Evolutionary conservation across 2,888 invertebrate species (phyloP).

Genomic region (Agonopterix heracliana): DNA sequence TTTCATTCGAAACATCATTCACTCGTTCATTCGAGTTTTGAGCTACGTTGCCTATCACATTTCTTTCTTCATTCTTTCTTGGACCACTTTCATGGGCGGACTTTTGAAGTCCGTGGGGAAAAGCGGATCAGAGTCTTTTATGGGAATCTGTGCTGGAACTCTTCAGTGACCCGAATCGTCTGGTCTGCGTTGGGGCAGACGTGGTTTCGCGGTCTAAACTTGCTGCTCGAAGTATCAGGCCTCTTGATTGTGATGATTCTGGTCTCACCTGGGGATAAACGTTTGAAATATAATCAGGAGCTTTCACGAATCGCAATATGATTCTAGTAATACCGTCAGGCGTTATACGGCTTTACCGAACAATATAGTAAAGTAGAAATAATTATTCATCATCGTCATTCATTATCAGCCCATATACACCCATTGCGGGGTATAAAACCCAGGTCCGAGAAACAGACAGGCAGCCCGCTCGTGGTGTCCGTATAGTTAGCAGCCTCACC

Average conservation of each 20-base stretch:
- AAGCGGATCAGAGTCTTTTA: constrained; percentile 69
- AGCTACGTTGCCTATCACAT: constrained; percentile 5
- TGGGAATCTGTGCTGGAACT: constrained; percentile 61
- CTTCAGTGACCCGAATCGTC: constrained; percentile 57
- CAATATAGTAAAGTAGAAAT: too few species aligned
- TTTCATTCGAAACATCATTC: constrained; percentile 24
- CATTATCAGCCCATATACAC: too few species aligned
- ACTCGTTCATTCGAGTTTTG: constrained; percentile 34
- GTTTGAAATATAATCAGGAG: too few species aligned
- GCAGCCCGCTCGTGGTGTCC: too few species aligned
- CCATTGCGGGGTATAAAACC: too few species aligned
- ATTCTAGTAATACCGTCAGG: too few species aligned
- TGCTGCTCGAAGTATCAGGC: constrained; percentile 64
- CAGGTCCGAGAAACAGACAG: too few species aligned
- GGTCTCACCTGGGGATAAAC: constrained; percentile 33
- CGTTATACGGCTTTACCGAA: too few species aligned
- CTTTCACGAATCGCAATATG: too few species aligned
- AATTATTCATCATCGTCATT: too few species aligned
- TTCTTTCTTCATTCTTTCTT: not conserved
- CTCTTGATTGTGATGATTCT: constrained; percentile 52
- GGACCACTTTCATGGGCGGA: constrained; percentile 17
- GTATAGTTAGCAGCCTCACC: too few species aligned
- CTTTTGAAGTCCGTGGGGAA: constrained; percentile 34
- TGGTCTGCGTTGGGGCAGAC: constrained; percentile 36
- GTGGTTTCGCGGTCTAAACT: constrained; percentile 61